These are phyloP conservation scores for Halesus radiatus DNA, from an alignment of 1,140 invertebrate species.

Conservation along the genomic window DNA sequence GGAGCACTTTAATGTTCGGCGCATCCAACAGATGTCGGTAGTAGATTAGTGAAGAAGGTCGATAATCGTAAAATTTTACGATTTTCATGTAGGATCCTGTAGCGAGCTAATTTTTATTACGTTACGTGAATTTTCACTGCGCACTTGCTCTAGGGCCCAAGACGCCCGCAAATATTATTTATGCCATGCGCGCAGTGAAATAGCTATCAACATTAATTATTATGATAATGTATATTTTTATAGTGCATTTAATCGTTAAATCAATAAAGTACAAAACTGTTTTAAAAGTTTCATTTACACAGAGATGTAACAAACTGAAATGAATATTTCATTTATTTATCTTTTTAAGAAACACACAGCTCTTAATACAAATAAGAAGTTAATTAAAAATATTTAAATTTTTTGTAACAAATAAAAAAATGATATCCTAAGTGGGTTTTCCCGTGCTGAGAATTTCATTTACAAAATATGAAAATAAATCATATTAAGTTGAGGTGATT, in stretches of 20 bases:
- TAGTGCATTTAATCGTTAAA: neutral
- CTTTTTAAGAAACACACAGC: too few species aligned
- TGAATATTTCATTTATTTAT: too few species aligned
- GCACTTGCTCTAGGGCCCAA: slow-evolving; percentile 3
- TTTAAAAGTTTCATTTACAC: too few species aligned
- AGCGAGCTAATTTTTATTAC: slow-evolving; percentile 34
- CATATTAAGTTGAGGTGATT: too few species aligned
- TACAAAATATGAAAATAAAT: too few species aligned
- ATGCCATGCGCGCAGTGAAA: neutral
- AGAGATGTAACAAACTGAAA: too few species aligned
- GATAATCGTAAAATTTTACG: slow-evolving; percentile 56
- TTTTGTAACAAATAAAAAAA: too few species aligned
- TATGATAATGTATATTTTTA: neutral
- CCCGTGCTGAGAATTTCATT: too few species aligned
- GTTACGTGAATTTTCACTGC: slow-evolving; percentile 48
- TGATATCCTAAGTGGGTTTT: too few species aligned
- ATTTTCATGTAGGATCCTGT: slow-evolving; percentile 36
- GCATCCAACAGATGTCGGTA: slow-evolving; percentile 21
- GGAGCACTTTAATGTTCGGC: neutral
- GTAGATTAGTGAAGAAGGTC: slow-evolving; percentile 23
- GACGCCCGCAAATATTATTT: neutral
- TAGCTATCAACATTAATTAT: neutral
- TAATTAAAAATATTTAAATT: too few species aligned
- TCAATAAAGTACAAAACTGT: neutral
- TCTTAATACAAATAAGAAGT: too few species aligned